phyloP scores from a whole-genome alignment of 2,797 vertebrate species.

The Pyrrhura leucotis region DNA sequence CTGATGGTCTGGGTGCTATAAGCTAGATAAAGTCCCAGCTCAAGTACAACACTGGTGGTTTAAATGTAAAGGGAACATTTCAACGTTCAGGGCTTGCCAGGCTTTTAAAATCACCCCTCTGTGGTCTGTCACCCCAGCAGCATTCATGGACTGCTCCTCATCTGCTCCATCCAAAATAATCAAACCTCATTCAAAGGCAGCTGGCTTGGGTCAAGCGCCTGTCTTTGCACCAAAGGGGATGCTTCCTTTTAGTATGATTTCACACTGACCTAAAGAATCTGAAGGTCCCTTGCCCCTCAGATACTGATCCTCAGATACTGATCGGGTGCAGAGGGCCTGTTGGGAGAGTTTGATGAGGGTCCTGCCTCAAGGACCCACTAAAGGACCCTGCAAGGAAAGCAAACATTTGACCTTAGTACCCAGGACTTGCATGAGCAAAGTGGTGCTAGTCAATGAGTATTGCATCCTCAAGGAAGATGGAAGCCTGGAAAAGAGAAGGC shows the following conservation, averaged over 20 bases:
- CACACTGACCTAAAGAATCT: not conserved
- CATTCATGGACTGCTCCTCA: rapidly evolving
- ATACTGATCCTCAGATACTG: not conserved
- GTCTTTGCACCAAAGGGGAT: not conserved
- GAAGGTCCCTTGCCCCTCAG: not conserved
- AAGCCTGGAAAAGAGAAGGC: not conserved
- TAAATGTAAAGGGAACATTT: not conserved
- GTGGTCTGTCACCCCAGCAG: not conserved
- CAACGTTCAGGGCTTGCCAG: not conserved
- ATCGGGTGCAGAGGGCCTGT: not conserved
- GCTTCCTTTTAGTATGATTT: not conserved
- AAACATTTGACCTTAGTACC: not conserved
- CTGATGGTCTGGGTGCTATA: not conserved
- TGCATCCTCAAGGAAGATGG: not conserved
- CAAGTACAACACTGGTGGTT: not conserved
- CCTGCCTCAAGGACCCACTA: not conserved
- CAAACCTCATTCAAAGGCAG: not conserved
- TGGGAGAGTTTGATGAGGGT: not conserved
- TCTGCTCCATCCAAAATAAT: not conserved
- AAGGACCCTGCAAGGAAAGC: not conserved
- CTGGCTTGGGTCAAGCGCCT: not conserved
- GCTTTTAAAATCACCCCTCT: not conserved
- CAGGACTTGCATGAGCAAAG: not conserved
- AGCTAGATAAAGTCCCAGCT: not conserved
- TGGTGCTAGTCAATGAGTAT: rapidly evolving